Conservation (phyloP, 92 coral and sea anemone species). For the Palythoa heliodiscus region DNA sequence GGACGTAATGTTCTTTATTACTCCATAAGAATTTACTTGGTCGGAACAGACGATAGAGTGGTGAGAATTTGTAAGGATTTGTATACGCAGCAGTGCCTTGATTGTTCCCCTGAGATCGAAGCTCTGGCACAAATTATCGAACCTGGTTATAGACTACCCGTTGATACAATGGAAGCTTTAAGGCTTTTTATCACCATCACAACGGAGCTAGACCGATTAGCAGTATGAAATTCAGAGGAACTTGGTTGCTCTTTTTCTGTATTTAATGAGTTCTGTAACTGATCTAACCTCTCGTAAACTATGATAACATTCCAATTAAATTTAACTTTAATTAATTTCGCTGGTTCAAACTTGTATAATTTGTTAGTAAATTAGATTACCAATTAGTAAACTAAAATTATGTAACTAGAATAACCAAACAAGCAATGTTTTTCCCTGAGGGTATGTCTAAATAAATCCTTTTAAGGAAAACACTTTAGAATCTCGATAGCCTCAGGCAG, state of each 20-base stretch:
- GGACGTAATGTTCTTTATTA: slow-evolving; percentile 35
- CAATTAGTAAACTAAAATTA: not conserved
- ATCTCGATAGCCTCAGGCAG: slow-evolving; percentile 25
- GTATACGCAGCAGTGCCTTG: slow-evolving; percentile 41
- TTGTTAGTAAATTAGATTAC: not conserved
- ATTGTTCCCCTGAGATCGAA: slow-evolving; percentile 30
- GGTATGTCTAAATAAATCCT: not conserved
- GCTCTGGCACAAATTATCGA: slow-evolving; percentile 38
- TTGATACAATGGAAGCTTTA: slow-evolving; percentile 30
- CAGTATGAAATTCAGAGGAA: not conserved
- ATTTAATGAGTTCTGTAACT: not conserved
- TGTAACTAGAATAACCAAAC: not conserved
- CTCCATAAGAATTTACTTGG: slow-evolving; percentile 35
- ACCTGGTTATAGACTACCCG: slow-evolving; percentile 34
- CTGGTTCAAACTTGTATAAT: not conserved
- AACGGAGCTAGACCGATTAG: slow-evolving; percentile 35
- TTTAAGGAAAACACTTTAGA: slow-evolving; percentile 31
- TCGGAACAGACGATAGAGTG: slow-evolving; percentile 35
- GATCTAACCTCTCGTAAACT: not conserved
- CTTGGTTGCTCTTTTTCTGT: slow-evolving; percentile 2
- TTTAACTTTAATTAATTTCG: not conserved
- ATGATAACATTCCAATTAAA: not conserved
- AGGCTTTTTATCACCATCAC: slow-evolving; percentile 33
- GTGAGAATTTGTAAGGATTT: slow-evolving; percentile 51
- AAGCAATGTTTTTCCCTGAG: not conserved